These are phyloP conservation scores for Agrilus cyanescens DNA, from an alignment of 2,888 invertebrate species.

Conservation along the genomic window DNA sequence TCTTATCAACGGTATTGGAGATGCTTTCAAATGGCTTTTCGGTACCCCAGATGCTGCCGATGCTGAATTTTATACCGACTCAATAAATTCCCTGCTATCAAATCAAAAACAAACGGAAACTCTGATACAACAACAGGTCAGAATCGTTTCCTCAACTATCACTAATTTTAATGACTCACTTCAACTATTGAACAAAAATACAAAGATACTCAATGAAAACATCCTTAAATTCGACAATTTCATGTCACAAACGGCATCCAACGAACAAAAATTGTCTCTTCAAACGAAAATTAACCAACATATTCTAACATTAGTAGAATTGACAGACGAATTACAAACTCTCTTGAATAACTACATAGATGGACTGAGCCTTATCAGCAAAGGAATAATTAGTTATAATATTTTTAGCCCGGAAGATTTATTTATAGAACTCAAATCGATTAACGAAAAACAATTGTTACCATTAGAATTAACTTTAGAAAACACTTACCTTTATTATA, in stretches of 20 bases:
- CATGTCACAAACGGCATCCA: no score
- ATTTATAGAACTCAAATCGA: not conserved
- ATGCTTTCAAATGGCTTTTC: conserved; percentile 11
- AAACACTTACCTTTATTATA: not conserved
- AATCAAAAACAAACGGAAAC: conserved; percentile 13
- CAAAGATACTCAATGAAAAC: not conserved
- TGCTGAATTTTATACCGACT: conserved; percentile 13
- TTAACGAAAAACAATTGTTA: not conserved
- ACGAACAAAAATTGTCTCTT: not conserved
- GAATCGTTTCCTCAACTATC: conserved; percentile 16
- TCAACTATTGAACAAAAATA: conserved; percentile 9
- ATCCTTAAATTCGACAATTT: not conserved
- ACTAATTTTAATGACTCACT: conserved; percentile 14
- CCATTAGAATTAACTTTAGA: no score
- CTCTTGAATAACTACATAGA: not conserved
- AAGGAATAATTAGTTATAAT: no score
- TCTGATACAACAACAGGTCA: conserved; percentile 17
- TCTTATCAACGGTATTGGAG: no score
- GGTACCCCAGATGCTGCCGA: conserved; percentile 16
- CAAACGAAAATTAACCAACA: not conserved
- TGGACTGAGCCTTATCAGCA: not conserved
- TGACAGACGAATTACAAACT: not conserved
- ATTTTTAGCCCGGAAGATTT: not conserved
- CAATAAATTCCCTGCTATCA: conserved; percentile 10
- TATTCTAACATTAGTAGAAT: not conserved